Conservation (phyloP, 1,140 invertebrate genomes). For the Psilanteris sp. region DNA sequence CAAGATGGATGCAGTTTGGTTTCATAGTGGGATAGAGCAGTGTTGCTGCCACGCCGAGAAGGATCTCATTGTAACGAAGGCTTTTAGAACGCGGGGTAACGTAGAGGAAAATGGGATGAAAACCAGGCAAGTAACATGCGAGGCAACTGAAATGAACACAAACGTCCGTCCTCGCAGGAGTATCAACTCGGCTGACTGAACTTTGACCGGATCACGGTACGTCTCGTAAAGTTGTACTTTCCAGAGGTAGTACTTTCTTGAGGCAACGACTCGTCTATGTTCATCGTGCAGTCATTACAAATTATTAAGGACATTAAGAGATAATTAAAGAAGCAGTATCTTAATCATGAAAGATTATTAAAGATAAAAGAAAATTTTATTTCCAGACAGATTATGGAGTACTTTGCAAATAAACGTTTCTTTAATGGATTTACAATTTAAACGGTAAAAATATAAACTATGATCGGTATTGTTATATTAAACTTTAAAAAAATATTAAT, state of each 20-base stretch:
- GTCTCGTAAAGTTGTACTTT: conserved; percentile 5
- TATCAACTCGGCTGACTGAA: conserved; percentile 5
- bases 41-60: conserved; percentile 1
- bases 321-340: neutral
- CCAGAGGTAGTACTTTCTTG: neutral
- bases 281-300: neutral
- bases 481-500: too few relatives aligned
- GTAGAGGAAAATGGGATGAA: neutral
- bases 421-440: neutral
- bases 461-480: too few relatives aligned
- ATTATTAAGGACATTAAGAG: conserved; percentile 11
- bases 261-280: neutral
- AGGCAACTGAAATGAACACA: conserved; percentile 10
- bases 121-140: conserved; percentile 16
- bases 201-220: neutral
- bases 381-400: neutral
- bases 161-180: conserved; percentile 10
- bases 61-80: conserved; percentile 8
- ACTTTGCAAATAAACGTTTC: neutral
- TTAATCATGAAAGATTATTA: neutral
- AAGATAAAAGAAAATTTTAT: conserved; percentile 1
- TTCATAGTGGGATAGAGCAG: neutral
- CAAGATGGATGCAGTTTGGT: neutral
- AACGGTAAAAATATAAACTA: too few relatives aligned
- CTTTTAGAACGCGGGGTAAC: conserved; percentile 11